Conservation (phyloP, 2,797 vertebrate genomes). For the Loriculus beryllinus region DNA sequence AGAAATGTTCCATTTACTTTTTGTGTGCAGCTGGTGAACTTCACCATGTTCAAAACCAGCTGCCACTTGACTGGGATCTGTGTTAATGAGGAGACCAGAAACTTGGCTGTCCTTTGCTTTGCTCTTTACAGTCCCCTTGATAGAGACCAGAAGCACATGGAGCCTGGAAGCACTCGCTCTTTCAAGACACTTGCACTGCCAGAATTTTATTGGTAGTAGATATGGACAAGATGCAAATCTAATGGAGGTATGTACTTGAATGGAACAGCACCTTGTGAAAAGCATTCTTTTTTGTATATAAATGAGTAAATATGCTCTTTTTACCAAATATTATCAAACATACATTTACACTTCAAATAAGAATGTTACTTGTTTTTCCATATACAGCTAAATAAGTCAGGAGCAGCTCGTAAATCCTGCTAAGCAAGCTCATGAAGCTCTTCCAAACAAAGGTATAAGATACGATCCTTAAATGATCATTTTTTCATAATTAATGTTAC, state of each 20-base stretch:
- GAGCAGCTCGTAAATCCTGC: background rate
- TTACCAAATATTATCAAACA: background rate
- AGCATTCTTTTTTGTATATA: background rate
- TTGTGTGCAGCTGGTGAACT: background rate
- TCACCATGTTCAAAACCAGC: background rate
- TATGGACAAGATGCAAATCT: background rate
- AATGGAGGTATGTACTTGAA: background rate
- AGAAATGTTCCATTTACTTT: background rate
- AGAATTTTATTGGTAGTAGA: background rate
- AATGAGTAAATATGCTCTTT: background rate
- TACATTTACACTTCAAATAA: background rate
- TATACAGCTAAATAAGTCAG: background rate
- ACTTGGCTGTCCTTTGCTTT: background rate
- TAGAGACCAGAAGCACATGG: background rate
- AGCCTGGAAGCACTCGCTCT: background rate
- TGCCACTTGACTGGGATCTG: background rate
- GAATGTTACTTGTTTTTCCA: background rate
- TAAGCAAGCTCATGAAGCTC: background rate
- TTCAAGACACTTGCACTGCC: background rate
- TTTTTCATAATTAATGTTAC: background rate
- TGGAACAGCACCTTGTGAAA: background rate
- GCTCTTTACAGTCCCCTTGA: background rate
- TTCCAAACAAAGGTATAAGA: background rate
- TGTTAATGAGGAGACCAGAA: background rate
- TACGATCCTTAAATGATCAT: accelerated